These are phyloP conservation scores for Sisyra nigra DNA, from an alignment of 2,888 invertebrate genomes.

Conservation along the genomic window DNA sequence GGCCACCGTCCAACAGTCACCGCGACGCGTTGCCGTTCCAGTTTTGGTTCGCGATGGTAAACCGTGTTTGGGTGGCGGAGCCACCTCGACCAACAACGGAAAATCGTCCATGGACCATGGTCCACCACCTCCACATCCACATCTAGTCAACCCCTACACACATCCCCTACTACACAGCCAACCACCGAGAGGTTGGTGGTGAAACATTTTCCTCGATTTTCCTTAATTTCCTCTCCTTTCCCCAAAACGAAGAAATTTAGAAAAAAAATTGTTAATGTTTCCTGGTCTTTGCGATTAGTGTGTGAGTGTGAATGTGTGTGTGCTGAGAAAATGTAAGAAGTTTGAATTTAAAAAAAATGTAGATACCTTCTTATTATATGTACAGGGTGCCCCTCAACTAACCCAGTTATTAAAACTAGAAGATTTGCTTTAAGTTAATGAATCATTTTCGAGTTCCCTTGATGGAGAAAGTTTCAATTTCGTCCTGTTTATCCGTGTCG, in stretches of 20 bases:
- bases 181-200: conserved; percentile 27
- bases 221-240: no score
- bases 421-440: no score
- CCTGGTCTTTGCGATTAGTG: no score
- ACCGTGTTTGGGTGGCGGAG: conserved; percentile 55
- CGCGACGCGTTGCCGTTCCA: conserved; percentile 84
- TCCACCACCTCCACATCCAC: conserved; percentile 6
- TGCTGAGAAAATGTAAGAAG: no score
- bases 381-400: no score
- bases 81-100: conserved; percentile 20
- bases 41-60: conserved; percentile 89
- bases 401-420: no score
- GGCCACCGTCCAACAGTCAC: conserved; percentile 53
- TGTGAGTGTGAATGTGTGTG: no score
- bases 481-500: no score
- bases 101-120: conserved; percentile 16
- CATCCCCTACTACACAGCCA: conserved; percentile 29
- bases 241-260: neutral
- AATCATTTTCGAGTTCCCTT: no score
- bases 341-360: no score
- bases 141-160: conserved; percentile 2
- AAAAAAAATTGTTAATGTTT: neutral
- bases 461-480: no score
- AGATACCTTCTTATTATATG: no score
- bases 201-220: neutral